Evolutionary conservation across 2,888 invertebrate genomes (phyloP), one percentile per base, ranked within the genome.

Genomic region (Microctonus brassicae): DNA sequence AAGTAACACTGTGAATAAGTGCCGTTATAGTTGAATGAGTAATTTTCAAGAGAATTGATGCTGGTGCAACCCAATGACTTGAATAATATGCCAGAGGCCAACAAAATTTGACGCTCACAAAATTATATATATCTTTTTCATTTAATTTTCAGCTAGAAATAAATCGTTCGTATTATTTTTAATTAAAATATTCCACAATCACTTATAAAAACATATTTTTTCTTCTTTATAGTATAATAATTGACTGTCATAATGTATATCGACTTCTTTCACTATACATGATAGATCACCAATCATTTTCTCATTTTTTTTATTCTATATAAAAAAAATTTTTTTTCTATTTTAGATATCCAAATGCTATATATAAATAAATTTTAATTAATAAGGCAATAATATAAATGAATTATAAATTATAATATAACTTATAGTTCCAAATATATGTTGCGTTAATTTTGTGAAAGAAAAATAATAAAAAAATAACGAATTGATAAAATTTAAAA

Each of bases 61-160:
- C n/a, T 33, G 34, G 34, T 52, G 29, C 62, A 36, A 62, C 36
- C 36, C 62, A 36, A 22, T 62, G 62, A 62, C 36, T 62, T 26
- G 64, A 17, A 53, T 47, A 64, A 64, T 64, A 29, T 52, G 52
- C 64, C 20, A 36, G 42, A 64, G 64, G 42, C 52, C 22, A 52
- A 53, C 52, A 39, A 53, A 64, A 64, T 64, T 64, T 20, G 64
- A 52, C 64, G 36, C 39, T 63, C 63, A 63, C 29, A 26, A 20
- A 61, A 36, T 36, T 22, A 61, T 22, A 5, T 24, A 39, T 22
- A 24, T 61, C 39, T 29, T 52, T 47, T 63, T 52, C 29, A 11
- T 24, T 24, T 24, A 36, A 42, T 47, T 10, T 17, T 17, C 29
- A 17, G 10, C n/a, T 13, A 22, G 13, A 47, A 47, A n/a, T 17